Percentiles rank a stretch among this genome's conserved stretches.
These are phyloP conservation scores for Nephrocerus scutellatus DNA, from an alignment of 2,888 invertebrate genomes.

Conservation along the genomic window DNA sequence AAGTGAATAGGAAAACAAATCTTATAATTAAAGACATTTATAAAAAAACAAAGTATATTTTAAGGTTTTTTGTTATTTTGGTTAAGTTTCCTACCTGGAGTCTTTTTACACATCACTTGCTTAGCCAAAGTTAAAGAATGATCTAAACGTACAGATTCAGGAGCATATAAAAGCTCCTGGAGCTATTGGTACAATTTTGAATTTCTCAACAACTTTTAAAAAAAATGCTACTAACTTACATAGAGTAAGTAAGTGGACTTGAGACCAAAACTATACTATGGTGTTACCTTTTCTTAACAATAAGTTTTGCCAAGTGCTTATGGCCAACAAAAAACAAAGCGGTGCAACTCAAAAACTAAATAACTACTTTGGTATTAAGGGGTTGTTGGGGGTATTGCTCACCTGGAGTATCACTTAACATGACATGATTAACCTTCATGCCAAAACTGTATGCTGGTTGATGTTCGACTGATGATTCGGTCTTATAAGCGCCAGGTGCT, in stretches of 20 bases:
- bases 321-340: conserved; percentile 6
- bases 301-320: conserved; percentile 58
- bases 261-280: conserved; percentile 57
- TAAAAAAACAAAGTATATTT: too few species aligned
- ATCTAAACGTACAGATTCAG: conserved; percentile 52
- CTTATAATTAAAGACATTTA: too few species aligned
- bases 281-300: conserved; percentile 56
- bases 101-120: too few species aligned
- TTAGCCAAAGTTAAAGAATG: too few species aligned
- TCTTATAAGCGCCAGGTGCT: conserved; percentile 54
- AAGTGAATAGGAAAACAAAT: too few species aligned
- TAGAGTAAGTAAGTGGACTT: conserved; percentile 51
- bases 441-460: conserved; percentile 67
- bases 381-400: conserved; percentile 41
- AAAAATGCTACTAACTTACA: conserved; percentile 19
- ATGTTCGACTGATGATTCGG: conserved; percentile 52
- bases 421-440: conserved; percentile 57
- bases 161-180: conserved; percentile 54
- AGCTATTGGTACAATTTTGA: conserved; percentile 25
- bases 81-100: too few species aligned
- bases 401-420: conserved; percentile 51
- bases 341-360: not conserved
- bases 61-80: too few species aligned
- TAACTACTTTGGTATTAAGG: not conserved
- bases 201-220: not conserved